Evolutionary conservation across 2,888 invertebrate species (phyloP).

Genomic region (Drosophila seclusa): DNA sequence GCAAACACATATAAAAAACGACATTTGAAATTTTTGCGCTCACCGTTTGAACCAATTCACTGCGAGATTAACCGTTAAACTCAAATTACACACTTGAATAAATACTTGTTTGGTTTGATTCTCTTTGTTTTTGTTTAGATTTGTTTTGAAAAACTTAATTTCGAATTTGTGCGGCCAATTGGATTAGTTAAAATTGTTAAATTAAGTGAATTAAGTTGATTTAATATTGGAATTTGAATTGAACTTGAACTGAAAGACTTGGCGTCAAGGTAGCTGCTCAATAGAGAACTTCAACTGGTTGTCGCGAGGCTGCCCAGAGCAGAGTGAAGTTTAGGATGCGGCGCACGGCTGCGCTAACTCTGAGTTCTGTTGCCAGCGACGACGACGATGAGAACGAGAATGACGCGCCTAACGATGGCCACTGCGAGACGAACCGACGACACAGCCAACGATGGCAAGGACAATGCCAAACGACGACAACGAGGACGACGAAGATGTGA

Average conservation of each 20-base stretch:
- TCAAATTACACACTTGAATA: conserved; percentile 32
- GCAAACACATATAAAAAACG: conserved; percentile 23
- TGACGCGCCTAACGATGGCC: conserved; percentile 44
- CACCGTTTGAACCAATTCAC: conserved; percentile 51
- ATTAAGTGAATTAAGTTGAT: not conserved
- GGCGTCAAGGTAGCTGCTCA: conserved; percentile 7
- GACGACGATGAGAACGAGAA: conserved; percentile 74
- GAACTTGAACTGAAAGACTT: conserved; percentile 5
- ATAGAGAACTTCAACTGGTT: conserved; percentile 70
- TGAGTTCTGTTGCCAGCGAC: conserved; percentile 62
- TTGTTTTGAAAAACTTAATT: not conserved
- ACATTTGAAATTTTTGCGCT: conserved; percentile 49
- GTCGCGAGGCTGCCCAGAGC: conserved; percentile 66
- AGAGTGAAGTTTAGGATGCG: conserved; percentile 48
- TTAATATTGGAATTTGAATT: not conserved
- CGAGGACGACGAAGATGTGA: conserved; percentile 12
- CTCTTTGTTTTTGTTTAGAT: not conserved
- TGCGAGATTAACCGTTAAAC: conserved; percentile 48
- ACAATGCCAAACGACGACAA: conserved; percentile 34
- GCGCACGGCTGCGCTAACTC: conserved; percentile 31
- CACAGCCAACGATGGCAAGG: conserved; percentile 12
- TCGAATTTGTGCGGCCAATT: conserved; percentile 4
- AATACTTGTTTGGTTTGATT: conserved; percentile 5
- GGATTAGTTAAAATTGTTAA: not conserved
- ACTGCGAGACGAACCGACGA: conserved; percentile 18